phyloP scores from a whole-genome alignment of 2,888 invertebrate genomes.

The Mesoligia furuncula region DNA sequence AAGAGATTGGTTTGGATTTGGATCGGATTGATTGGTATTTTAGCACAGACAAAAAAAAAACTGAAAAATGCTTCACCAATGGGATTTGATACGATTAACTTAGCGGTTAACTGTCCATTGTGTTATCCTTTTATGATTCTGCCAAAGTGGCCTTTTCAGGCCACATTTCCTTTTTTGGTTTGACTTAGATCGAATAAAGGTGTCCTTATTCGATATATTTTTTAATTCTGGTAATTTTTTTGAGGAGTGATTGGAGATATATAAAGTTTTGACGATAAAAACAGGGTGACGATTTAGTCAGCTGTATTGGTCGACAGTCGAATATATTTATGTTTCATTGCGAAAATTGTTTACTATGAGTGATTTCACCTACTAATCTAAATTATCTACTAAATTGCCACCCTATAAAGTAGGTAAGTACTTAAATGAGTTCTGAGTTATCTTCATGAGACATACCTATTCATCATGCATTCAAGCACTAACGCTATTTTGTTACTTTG shows the following conservation, averaged over 20 bases:
- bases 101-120: too few relatives aligned
- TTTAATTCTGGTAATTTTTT: neutral
- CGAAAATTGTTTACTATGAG: neutral
- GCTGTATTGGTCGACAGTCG: neutral
- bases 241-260: neutral
- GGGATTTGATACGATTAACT: too few relatives aligned
- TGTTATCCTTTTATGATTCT: too few relatives aligned
- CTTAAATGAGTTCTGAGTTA: neutral
- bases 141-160: too few relatives aligned
- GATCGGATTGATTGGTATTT: too few relatives aligned
- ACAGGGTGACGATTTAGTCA: neutral
- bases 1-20: too few relatives aligned
- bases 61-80: too few relatives aligned
- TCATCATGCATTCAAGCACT: neutral
- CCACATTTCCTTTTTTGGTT: too few relatives aligned
- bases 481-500: neutral
- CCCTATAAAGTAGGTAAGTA: neutral
- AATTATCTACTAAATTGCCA: neutral
- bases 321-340: neutral
- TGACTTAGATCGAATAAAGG: conserved; percentile 36
- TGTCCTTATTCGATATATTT: too few relatives aligned
- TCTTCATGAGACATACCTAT: neutral
- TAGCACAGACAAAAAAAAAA: too few relatives aligned
- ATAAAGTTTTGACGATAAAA: neutral
- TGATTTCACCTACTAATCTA: too few relatives aligned